These are phyloP conservation scores for Andricus quercusramuli DNA, from an alignment of 2,888 invertebrate genomes.

Conservation along the genomic window DNA sequence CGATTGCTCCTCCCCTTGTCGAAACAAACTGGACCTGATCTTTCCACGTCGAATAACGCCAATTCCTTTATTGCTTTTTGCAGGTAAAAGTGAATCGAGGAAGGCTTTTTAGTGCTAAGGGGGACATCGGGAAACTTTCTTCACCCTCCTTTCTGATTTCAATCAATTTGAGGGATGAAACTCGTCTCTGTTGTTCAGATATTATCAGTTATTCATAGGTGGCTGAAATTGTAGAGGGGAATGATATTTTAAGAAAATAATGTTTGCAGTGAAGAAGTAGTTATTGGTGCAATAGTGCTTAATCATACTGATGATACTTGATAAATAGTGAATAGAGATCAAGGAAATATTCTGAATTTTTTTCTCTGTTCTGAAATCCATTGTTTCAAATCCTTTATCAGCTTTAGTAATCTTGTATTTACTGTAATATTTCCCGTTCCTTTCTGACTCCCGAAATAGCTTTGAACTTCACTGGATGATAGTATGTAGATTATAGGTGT, in stretches of 20 bases:
- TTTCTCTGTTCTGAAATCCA: too few species aligned
- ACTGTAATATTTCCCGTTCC: too few species aligned
- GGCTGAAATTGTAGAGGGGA: neutral
- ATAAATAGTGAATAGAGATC: too few species aligned
- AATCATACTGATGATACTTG: too few species aligned
- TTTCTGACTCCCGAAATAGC: too few species aligned
- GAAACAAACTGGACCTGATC: constrained; percentile 31
- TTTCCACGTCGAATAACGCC: constrained; percentile 30
- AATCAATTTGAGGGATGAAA: neutral
- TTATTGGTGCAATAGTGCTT: too few species aligned
- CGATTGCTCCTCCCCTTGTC: constrained; percentile 31
- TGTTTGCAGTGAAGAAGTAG: neutral
- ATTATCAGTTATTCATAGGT: neutral
- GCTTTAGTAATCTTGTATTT: too few species aligned
- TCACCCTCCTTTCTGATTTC: neutral
- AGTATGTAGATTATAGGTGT: too few species aligned
- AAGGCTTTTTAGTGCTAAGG: neutral
- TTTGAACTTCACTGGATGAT: too few species aligned
- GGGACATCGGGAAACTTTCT: neutral
- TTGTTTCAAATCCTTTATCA: too few species aligned
- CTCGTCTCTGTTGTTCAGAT: neutral
- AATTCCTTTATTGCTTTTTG: constrained; percentile 30
- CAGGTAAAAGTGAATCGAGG: constrained; percentile 27
- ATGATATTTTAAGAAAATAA: neutral
- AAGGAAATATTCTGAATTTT: too few species aligned